Base-by-base conservation (phyloP, 2,888 invertebrate species). In the Argynnis bischoffii region DNA sequence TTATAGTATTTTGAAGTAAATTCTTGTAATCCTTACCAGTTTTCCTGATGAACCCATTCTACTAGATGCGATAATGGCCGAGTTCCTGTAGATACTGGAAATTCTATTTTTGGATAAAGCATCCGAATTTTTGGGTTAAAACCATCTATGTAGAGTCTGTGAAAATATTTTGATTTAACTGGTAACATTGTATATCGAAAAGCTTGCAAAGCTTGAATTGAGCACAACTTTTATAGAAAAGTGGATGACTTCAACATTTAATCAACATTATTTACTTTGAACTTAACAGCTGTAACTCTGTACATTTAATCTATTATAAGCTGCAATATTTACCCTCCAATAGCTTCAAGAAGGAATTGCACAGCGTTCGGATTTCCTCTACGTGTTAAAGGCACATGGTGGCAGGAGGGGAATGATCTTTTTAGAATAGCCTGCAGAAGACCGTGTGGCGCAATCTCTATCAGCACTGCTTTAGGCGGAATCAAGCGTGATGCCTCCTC, bases 391-490 rank as follows among this genome's bases (percentile, higher is more conserved):
- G 97, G 94, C 63, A 98, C 92, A 77, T 96, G 95, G 2, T 88
- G 93, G 72, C 95, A 95, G 13, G 93, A 92, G 1, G 93, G 86
- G 41, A 98, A 84, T 14, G 61, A 18, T 35, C 53, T 50, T 51
- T 61, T 61, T 15, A 61, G 51, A 21, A 61, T 61, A 4, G 98
- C 96, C 83, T 98, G 98, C 68, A 98, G 93, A 16, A 98, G 93
- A 31, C 97, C 96, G 78, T 98, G 98, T 0, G 98, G 98, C 0
- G 98, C 98, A 69, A 98, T 95, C 86, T 98, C 98, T 65, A 98
- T 95, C 13, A 95, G 91, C 47, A 98, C 93, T 0, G 98, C 97
- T 78, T 97, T 95, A 13, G 93, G 88, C 0, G 98, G 98, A 59
- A 98, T 95, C 77, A 96, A 92, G 31, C 88, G 89, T 5, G 96